These are phyloP conservation scores for Erethizon dorsatum DNA, from an alignment of 2,797 vertebrate species.

Conservation along the genomic window DNA sequence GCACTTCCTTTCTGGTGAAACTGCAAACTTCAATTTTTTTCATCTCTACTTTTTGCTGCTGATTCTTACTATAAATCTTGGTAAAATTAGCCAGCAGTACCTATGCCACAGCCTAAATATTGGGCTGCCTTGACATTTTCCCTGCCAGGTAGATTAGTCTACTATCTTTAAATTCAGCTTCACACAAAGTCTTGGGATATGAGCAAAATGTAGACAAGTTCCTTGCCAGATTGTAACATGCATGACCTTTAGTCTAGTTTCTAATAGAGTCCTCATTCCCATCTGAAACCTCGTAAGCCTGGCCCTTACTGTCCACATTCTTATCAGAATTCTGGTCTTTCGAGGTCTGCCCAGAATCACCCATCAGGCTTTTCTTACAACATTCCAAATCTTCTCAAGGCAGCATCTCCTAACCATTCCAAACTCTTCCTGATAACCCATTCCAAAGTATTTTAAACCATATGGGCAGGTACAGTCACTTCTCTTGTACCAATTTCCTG, in stretches of 20 bases:
- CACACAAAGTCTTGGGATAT: not conserved
- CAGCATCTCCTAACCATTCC: not conserved
- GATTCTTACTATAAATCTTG: not conserved
- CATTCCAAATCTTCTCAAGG: not conserved
- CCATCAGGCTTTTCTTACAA: not conserved
- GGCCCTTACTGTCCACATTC: not conserved
- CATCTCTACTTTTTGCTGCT: not conserved
- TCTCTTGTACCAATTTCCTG: not conserved
- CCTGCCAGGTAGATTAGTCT: not conserved
- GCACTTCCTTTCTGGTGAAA: not conserved
- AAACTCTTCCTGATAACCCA: not conserved
- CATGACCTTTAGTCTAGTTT: not conserved
- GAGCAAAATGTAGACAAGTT: not conserved
- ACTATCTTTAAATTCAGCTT: not conserved
- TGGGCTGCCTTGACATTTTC: not conserved
- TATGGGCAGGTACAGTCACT: not conserved
- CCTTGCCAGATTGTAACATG: not conserved
- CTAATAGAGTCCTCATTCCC: not conserved
- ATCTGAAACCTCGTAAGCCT: not conserved
- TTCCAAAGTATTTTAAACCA: not conserved
- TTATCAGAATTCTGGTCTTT: not conserved
- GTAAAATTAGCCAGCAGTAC: not conserved
- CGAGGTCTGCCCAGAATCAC: not conserved
- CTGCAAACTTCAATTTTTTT: not conserved
- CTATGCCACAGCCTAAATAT: not conserved